Evolutionary conservation across 2,888 invertebrate genomes (phyloP).

Genomic region (Eulithis prunata): DNA sequence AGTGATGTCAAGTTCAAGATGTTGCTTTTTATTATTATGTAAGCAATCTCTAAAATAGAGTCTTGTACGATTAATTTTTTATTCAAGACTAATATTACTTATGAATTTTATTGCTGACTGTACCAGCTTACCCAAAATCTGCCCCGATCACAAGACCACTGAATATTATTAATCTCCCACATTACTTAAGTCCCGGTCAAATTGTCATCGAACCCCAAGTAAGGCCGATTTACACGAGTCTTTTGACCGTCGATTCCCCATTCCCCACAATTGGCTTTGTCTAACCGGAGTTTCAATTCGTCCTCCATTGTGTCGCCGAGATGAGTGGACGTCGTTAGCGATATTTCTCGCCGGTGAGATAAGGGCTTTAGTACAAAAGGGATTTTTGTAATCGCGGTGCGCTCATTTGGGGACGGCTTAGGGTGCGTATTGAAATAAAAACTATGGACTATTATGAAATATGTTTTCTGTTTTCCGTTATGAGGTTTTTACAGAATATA

Average conservation of each 20-base stretch:
- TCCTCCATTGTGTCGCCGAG: constrained; percentile 73
- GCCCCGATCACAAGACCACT: constrained; percentile 17
- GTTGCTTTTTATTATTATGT: too few species aligned
- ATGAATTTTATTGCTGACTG: constrained; percentile 1
- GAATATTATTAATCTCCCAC: constrained; percentile 45
- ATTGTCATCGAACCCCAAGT: constrained; percentile 51
- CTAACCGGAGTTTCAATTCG: constrained; percentile 79
- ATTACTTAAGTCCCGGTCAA: constrained; percentile 45
- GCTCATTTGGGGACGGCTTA: constrained; percentile 51
- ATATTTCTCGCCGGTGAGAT: constrained; percentile 69
- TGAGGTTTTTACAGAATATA: too few species aligned
- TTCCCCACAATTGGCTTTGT: constrained; percentile 71
- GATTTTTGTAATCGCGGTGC: constrained; percentile 70
- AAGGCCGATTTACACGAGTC: constrained; percentile 66
- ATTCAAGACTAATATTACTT: not conserved
- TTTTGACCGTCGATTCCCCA: constrained; percentile 63
- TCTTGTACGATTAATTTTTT: too few species aligned
- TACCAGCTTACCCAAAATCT: constrained; percentile 8
- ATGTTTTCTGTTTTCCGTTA: not conserved
- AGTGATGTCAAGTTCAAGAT: too few species aligned
- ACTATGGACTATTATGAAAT: not conserved
- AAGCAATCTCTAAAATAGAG: too few species aligned
- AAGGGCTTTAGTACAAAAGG: constrained; percentile 74
- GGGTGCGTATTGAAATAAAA: constrained; percentile 18
- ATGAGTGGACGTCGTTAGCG: constrained; percentile 81